These are phyloP conservation scores for Archocentrus centrarchus DNA, from an alignment of 2,113 vertebrate species.

Conservation along the genomic window DNA sequence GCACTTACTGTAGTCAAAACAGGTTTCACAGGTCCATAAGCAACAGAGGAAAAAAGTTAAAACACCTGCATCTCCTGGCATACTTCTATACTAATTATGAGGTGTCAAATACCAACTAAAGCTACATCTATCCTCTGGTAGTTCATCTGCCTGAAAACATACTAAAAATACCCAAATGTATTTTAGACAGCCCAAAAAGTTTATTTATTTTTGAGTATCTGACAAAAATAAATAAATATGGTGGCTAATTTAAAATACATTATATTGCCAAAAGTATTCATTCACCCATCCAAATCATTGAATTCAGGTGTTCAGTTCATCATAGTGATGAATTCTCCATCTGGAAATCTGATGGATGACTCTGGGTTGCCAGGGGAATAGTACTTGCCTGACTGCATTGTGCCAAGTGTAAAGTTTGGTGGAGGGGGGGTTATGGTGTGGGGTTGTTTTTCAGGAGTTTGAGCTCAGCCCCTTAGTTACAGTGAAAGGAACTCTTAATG, in stretches of 20 bases:
- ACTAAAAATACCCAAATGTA: conserved; percentile 43
- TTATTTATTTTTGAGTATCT: conserved; percentile 27
- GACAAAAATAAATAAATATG: conserved; percentile 16
- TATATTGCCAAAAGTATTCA: too few relatives aligned
- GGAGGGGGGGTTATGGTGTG: too few relatives aligned
- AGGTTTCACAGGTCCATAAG: conserved; percentile 16
- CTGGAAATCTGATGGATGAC: too few relatives aligned
- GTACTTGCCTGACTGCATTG: too few relatives aligned
- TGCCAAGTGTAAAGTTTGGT: too few relatives aligned
- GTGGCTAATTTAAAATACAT: neutral
- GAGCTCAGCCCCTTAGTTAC: too few relatives aligned
- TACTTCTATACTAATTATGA: conserved; percentile 49
- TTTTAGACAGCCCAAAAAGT: conserved; percentile 23
- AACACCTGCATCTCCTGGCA: conserved; percentile 39
- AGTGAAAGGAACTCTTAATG: too few relatives aligned
- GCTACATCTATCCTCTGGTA: conserved; percentile 48
- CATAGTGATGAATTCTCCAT: too few relatives aligned
- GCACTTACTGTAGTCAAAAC: conserved; percentile 17
- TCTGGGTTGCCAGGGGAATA: too few relatives aligned
- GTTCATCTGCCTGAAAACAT: conserved; percentile 39
- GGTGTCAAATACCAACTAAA: conserved; percentile 39
- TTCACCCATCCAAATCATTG: too few relatives aligned
- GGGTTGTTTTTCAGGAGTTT: too few relatives aligned
- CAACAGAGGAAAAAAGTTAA: neutral
- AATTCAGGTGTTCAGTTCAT: too few relatives aligned